Evolutionary conservation across 1,140 invertebrate genomes (phyloP).

Genomic region (Tenebrio molitor): DNA sequence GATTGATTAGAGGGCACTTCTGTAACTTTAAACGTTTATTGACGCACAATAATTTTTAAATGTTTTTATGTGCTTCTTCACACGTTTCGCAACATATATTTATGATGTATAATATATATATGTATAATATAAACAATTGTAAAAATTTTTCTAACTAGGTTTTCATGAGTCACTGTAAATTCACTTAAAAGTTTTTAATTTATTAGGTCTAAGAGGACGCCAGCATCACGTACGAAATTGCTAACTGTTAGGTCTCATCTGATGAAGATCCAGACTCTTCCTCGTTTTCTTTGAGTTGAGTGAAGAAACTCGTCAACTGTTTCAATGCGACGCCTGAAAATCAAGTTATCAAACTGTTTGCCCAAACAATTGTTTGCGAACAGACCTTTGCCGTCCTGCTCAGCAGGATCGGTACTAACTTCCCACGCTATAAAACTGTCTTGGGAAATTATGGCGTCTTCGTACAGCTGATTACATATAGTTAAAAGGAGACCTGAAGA

Average conservation of each 20-base stretch:
- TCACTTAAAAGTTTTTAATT: constrained; percentile 56
- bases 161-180: constrained; percentile 53
- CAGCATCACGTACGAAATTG: constrained; percentile 49
- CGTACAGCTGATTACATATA: constrained; percentile 70
- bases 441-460: constrained; percentile 70
- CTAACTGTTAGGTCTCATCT: constrained; percentile 61
- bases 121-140: constrained; percentile 62
- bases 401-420: constrained; percentile 65
- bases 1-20: constrained; percentile 42
- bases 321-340: constrained; percentile 69
- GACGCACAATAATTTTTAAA: constrained; percentile 39
- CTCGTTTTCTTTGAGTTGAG: constrained; percentile 63
- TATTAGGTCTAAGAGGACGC: constrained; percentile 55
- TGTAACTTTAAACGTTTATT: constrained; percentile 41
- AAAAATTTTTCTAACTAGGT: constrained; percentile 57
- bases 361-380: constrained; percentile 16
- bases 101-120: constrained; percentile 55
- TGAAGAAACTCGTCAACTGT: constrained; percentile 72
- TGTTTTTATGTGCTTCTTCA: constrained; percentile 26
- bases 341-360: background rate
- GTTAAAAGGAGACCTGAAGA: constrained; percentile 69
- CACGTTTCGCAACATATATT: constrained; percentile 38
- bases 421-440: constrained; percentile 72
- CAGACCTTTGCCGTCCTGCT: constrained; percentile 66
- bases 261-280: constrained; percentile 59